A percentile compares a stretch with the other conserved stretches of the same genome.
Evolutionary conservation across 2,888 invertebrate species (phyloP).

Genomic region (Eupithecia pulchellata): DNA sequence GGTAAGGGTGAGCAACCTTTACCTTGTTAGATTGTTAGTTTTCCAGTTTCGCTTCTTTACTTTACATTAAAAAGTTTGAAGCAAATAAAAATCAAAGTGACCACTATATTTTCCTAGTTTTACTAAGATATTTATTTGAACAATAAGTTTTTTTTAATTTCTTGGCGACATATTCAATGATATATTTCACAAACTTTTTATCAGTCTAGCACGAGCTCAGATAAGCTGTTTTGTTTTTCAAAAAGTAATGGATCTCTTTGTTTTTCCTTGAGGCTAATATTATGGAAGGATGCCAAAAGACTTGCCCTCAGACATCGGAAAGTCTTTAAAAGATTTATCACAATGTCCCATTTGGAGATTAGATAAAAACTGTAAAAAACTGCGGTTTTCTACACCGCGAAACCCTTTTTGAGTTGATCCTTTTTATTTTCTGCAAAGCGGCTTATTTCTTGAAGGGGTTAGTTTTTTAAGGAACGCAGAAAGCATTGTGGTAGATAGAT

Average conservation of each 20-base stretch:
- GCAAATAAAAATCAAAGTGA: too few species aligned
- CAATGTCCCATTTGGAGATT: conserved; percentile 59
- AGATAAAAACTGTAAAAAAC: conserved; percentile 56
- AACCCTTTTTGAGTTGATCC: conserved; percentile 65
- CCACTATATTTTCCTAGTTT: too few species aligned
- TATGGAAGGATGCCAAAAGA: conserved; percentile 32
- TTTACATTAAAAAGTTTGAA: too few species aligned
- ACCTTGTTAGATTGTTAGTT: too few species aligned
- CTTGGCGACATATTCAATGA: neutral
- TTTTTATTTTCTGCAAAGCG: conserved; percentile 73
- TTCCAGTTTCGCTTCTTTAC: too few species aligned
- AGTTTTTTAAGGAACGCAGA: conserved; percentile 61
- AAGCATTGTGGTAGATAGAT: conserved; percentile 45
- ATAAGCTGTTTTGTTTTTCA: conserved; percentile 14
- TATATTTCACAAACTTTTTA: neutral
- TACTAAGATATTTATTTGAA: neutral
- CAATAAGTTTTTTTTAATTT: neutral
- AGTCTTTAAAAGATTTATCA: conserved; percentile 44
- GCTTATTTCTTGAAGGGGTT: conserved; percentile 76
- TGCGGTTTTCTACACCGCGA: conserved; percentile 68
- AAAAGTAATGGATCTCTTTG: conserved; percentile 27
- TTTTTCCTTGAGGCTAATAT: conserved; percentile 19
- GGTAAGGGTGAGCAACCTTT: too few species aligned
- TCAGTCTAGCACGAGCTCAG: conserved; percentile 9
- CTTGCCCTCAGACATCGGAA: conserved; percentile 31